phyloP scores from a whole-genome alignment of 1,140 invertebrate genomes.

The Elymnias hypermnestra region DNA sequence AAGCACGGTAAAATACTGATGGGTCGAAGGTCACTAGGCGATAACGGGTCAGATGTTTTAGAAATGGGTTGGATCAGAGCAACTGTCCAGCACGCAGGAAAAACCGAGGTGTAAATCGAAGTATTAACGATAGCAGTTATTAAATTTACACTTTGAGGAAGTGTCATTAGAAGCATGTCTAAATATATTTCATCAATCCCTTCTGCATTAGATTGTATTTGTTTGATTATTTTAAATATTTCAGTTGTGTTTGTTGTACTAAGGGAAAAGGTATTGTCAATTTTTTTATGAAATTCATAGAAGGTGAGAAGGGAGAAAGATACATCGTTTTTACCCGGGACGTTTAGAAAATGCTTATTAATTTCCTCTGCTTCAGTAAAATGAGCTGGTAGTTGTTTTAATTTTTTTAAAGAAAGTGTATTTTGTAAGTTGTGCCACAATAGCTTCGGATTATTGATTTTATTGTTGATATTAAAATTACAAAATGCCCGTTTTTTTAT shows the following conservation, averaged over 20 bases:
- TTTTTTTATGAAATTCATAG: conserved; percentile 13
- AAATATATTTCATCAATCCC: conserved; percentile 7
- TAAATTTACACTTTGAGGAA: background rate
- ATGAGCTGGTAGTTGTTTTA: no score
- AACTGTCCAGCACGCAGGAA: conserved; percentile 4
- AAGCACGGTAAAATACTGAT: conserved; percentile 13
- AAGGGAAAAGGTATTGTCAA: background rate
- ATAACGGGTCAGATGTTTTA: no score
- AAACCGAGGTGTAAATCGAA: background rate
- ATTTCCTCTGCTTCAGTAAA: no score
- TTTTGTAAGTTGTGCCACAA: background rate
- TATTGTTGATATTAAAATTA: background rate
- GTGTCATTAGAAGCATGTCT: conserved; percentile 7
- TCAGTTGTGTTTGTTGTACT: background rate
- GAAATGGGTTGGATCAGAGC: no score
- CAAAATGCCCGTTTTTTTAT: background rate
- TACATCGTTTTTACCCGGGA: no score
- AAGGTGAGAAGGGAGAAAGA: background rate
- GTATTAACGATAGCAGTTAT: conserved; percentile 9
- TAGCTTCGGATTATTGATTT: background rate
- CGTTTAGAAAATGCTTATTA: no score
- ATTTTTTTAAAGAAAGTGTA: background rate
- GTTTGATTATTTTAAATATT: conserved; percentile 4
- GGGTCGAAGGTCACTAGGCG: no score
- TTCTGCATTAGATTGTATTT: conserved; percentile 7